Evolutionary conservation across 2,113 vertebrate species (phyloP).

Genomic region (Syrrhaptes paradoxus): DNA sequence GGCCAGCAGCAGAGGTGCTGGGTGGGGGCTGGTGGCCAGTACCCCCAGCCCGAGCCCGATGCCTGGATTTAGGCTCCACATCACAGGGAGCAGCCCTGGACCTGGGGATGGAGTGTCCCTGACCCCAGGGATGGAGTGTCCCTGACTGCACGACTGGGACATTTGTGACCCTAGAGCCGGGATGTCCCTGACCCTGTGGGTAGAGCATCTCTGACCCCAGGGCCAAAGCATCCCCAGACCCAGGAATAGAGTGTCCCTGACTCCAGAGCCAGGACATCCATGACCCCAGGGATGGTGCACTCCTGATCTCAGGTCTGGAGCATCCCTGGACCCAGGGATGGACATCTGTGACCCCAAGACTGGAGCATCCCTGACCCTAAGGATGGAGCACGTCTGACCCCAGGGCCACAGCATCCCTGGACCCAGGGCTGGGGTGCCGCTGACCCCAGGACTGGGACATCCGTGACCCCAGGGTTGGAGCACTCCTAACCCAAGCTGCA

Average conservation of each 20-base stretch:
- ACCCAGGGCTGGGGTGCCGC: fast-evolving
- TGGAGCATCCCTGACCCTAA: neutral
- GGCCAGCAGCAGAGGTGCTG: neutral
- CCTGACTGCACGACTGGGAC: neutral
- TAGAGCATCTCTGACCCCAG: fast-evolving
- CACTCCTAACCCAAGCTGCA: no score
- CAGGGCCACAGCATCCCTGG: neutral
- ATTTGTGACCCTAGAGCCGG: fast-evolving
- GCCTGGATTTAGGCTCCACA: neutral
- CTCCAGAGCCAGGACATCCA: no score
- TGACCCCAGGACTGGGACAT: fast-evolving
- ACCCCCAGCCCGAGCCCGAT: fast-evolving
- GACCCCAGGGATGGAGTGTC: no score
- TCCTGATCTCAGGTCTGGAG: no score
- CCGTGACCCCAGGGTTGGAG: no score
- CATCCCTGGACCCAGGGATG: neutral
- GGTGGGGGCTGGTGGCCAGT: neutral
- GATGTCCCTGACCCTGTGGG: no score
- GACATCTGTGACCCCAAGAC: neutral
- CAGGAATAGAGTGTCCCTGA: neutral
- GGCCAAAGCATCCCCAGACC: no score
- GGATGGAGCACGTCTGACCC: fast-evolving
- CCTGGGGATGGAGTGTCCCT: neutral
- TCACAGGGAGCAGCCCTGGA: neutral
- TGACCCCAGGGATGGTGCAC: no score